Evolutionary conservation across 2,888 invertebrate genomes (phyloP).

Genomic region (Lasioglossum zephyrum): DNA sequence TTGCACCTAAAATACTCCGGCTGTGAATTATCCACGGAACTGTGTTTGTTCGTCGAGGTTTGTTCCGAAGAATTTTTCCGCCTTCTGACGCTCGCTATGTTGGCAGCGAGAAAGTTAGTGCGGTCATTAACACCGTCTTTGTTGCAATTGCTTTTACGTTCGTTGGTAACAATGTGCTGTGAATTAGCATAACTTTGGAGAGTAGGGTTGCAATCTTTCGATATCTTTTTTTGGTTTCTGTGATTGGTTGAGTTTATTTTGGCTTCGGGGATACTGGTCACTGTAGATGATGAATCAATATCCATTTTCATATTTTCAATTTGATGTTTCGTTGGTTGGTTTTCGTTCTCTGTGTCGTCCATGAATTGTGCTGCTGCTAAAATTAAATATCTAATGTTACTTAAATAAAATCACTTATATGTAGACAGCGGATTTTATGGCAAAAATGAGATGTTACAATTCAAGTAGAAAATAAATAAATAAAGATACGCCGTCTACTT

Average conservation of each 20-base stretch:
- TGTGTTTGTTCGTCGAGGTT: not conserved
- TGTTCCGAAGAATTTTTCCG: not conserved
- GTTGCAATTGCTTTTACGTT: not conserved
- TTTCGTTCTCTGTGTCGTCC: too few relatives aligned
- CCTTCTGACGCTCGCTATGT: not conserved
- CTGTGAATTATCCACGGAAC: not conserved
- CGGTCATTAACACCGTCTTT: not conserved
- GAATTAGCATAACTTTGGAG: not conserved
- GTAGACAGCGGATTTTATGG: too few relatives aligned
- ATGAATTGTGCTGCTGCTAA: not conserved
- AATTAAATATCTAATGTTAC: not conserved
- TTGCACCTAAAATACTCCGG: conserved; percentile 26
- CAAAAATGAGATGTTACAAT: too few relatives aligned
- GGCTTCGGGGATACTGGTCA: not conserved
- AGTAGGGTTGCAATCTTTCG: not conserved
- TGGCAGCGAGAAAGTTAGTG: not conserved
- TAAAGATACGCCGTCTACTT: too few relatives aligned
- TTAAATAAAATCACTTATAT: not conserved
- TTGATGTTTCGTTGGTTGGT: not conserved
- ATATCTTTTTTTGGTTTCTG: conserved; percentile 26
- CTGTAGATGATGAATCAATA: not conserved
- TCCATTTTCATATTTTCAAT: not conserved
- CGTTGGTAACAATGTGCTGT: not conserved
- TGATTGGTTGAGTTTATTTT: not conserved
- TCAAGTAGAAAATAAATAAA: too few relatives aligned